Evolutionary conservation across 53 echinoderm and acorn worm genomes (phyloP), one percentile per base, ranked within the genome.

Genomic region (Echinarachnius parma): DNA sequence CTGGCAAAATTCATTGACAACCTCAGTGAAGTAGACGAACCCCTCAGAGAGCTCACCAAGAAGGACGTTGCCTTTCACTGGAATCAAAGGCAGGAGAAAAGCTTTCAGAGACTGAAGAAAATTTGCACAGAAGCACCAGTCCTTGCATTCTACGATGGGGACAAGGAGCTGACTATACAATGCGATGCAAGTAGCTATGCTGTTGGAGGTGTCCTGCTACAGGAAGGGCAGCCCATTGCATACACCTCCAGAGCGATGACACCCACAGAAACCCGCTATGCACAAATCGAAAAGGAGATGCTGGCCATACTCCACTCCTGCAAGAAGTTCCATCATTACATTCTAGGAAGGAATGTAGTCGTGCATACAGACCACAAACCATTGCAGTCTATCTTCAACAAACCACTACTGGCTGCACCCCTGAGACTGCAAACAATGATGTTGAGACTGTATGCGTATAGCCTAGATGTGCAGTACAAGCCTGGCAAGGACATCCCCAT

Each of bases 181-280:
- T 89, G 89, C 62, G 84, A 89, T 57, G 89, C 84, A 5, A 89
- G 89, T 57, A 84, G 80, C 46, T 83, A 61, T 63, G 86, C 70
- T 3, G 31, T 85, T 0, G 66, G 82, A n/a, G 85, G 75, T 21
- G 61, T 64, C 11, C 60, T 90, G 5, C 36, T 87, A 8, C 78
- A 83, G 33, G 71, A 78, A 30, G 78, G 71, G 14, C 78, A 61
- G 11, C 84, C 89, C 7, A 48, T 80, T 7, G 89, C 89, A 15
- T 89, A 84, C 46, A 78, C 89, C 0, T 81, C 81, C 15, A 77
- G 84, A 53, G 70, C 90, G 0, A 62, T 69, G 83, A 80, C 64
- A 1, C 59, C 15, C 18, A 67, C 86, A 1, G 82, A 90, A 30
- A 59, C 48, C 57, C 18, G 76, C 1, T 81, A 86, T 59, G 82